A percentile compares a stretch with the other conserved stretches of the same genome.
Conservation (phyloP, 2,113 vertebrate genomes). For the Xenopus laevis region DNA sequence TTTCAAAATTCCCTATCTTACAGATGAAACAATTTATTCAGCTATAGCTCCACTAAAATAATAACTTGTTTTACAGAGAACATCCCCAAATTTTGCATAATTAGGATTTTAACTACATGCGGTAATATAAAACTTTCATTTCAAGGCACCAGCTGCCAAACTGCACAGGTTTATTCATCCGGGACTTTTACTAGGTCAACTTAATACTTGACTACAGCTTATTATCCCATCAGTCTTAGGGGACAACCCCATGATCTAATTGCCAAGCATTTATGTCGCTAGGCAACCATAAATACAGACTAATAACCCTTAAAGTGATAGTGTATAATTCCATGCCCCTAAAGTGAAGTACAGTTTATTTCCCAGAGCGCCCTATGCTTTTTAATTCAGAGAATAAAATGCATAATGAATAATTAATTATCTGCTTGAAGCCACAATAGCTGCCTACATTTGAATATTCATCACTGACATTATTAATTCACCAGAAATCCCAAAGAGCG, state of each 20-base stretch:
- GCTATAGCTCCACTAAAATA: no score
- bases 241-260: constrained; percentile 82
- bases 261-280: constrained; percentile 82
- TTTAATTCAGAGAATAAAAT: constrained; percentile 85
- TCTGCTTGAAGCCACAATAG: constrained; percentile 82
- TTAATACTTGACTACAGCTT: constrained; percentile 85
- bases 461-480: constrained; percentile 82
- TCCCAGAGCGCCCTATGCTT: constrained; percentile 80
- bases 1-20: no score
- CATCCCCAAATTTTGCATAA: constrained; percentile 34
- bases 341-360: constrained; percentile 74
- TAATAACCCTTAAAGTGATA: constrained; percentile 82
- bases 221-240: constrained; percentile 83
- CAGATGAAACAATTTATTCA: no score
- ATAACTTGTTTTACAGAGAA: no score
- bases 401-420: constrained; percentile 86
- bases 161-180: constrained; percentile 74
- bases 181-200: constrained; percentile 81
- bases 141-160: constrained; percentile 77
- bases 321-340: constrained; percentile 75
- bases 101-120: constrained; percentile 54
- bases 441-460: constrained; percentile 84
- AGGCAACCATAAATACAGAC: constrained; percentile 80
- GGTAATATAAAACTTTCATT: constrained; percentile 74
- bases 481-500: constrained; percentile 75